A percentile compares a stretch with the other conserved stretches of the same genome.
Evolutionary conservation across 2,888 invertebrate species (phyloP).

Genomic region (Strigamia transsilvanica): DNA sequence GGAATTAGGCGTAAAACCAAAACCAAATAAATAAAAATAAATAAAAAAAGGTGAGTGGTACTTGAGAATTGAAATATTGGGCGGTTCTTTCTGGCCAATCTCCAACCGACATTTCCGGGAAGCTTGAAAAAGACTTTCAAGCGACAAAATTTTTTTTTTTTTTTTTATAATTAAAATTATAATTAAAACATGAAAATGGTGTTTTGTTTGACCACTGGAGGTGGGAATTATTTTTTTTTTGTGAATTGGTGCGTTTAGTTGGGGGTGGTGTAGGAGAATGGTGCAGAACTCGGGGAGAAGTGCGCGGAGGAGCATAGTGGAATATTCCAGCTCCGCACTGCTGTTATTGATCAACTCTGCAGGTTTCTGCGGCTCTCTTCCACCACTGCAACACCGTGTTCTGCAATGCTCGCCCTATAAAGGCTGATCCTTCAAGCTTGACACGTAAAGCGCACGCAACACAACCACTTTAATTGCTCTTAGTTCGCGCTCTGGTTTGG

Average conservation of each 20-base stretch:
- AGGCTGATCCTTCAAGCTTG: conserved; percentile 3
- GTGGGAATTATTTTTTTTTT: no score
- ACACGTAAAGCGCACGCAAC: conserved; percentile 38
- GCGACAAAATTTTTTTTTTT: background rate
- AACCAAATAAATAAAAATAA: background rate
- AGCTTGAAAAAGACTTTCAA: background rate
- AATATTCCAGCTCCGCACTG: conserved; percentile 38
- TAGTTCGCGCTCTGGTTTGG: background rate
- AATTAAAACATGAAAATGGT: background rate
- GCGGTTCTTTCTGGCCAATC: background rate
- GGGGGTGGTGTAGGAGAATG: background rate
- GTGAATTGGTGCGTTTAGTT: background rate
- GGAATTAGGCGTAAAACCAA: background rate
- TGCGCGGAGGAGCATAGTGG: background rate
- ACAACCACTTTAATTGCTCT: conserved; percentile 1
- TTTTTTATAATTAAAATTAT: background rate
- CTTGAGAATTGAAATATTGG: background rate
- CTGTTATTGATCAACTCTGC: conserved; percentile 38
- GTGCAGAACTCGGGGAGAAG: background rate
- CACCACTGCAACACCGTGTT: conserved; percentile 9
- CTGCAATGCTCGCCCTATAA: conserved; percentile 21
- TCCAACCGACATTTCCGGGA: conserved; percentile 20
- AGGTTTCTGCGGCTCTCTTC: conserved; percentile 38
- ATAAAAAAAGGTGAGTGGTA: no score
- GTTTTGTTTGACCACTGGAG: no score